Conservation (phyloP, 2,113 vertebrate species). For the Campylomormyrus numenius region DNA sequence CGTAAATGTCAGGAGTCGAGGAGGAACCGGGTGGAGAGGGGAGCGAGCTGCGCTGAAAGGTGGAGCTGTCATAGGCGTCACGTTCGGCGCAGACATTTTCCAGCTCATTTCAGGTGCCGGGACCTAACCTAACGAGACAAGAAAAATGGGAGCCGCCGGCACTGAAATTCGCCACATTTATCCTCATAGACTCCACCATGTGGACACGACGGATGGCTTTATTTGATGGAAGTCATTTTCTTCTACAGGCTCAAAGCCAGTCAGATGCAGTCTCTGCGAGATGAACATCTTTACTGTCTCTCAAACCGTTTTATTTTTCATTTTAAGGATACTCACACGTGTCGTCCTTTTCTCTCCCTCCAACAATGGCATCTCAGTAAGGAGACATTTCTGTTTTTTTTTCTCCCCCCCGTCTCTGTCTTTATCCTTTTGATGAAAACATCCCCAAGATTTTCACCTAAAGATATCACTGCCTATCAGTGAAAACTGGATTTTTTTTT, state of each 20-base stretch:
- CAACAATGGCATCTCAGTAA: neutral
- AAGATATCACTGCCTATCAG: neutral
- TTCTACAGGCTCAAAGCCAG: neutral
- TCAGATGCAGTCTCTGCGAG: neutral
- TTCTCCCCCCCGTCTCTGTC: neutral
- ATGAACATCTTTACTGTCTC: conserved; percentile 6
- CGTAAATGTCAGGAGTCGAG: neutral
- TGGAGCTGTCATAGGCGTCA: neutral
- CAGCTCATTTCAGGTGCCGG: conserved; percentile 2
- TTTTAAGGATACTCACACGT: neutral
- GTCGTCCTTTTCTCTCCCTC: neutral
- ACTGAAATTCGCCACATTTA: conserved; percentile 12
- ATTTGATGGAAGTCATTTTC: conserved; percentile 15
- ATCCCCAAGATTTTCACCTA: neutral
- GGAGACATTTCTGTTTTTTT: neutral
- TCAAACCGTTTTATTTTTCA: neutral
- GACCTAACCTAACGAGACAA: conserved; percentile 14
- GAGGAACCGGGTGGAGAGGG: neutral
- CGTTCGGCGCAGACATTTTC: neutral
- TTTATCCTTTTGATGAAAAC: neutral
- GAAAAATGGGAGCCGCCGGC: neutral
- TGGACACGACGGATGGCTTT: neutral
- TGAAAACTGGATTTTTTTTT: neutral
- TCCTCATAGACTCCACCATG: neutral
- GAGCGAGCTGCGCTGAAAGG: neutral